Base-by-base conservation (phyloP, 1,140 invertebrate genomes). In the Aradophagus sp. region DNA sequence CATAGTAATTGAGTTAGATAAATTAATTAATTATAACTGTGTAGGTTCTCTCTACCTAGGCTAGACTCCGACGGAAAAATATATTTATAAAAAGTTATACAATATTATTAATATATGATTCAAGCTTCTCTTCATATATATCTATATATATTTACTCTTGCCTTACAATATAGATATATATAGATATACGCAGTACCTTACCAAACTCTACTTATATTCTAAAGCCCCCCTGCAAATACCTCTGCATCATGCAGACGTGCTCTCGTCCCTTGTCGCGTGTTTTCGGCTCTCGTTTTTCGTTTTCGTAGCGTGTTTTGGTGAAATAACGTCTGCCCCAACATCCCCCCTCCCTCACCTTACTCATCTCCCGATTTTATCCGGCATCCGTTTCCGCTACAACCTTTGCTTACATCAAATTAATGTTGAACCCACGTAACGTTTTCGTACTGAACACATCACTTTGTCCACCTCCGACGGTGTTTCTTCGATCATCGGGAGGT, bases 31-130 rank as follows among this genome's bases (percentile, higher is more conserved):
- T 82, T 73, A 72, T 84, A 82, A 85, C 75, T 79, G 77, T 80
- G 78, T 83, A 80, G 80, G 76, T 82, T 74, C 8, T 68, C 45
- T 82, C 80, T 84, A 86, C 82, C 81, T 84, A 84, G 77, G 81
- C 82, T 85, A 86, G 78, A 86, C 78, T 86, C 80, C 82, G 84
- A 85, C 83, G 83, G 77, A 86, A 85, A 86, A 86, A 86, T 86
- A 86, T 86, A 85, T 86, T 84, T 86, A 84, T 86, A 86, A 86
- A 84, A 85, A 86, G 83, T 84, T 84, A 83, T 73, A 79, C 81
- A 82, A 81, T 85, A 80, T 82, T 71, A 78, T 81, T 81, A 80
- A 77, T 73, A 76, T 78, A 74, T 74, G 80, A 79, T 84, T 81
- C 76, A 84, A 84, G 81, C 81, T 76, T 81, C 80, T 78, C 80